Evolutionary conservation across 2,797 vertebrate species (phyloP).

Genomic region (Schizopygopsis malacanthus): DNA sequence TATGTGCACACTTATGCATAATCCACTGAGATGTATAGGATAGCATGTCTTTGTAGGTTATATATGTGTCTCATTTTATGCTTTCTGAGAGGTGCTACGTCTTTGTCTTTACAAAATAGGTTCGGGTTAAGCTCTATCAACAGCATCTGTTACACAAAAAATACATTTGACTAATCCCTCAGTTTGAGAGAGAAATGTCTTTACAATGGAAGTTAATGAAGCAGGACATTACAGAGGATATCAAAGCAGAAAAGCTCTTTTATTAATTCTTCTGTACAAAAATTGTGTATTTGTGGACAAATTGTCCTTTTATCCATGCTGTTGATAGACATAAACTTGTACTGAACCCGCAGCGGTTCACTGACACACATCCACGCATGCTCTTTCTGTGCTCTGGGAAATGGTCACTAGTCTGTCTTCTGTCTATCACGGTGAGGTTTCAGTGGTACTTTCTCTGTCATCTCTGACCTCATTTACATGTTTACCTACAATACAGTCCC

Average conservation of each 20-base stretch:
- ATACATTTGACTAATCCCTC: background rate
- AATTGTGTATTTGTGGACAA: background rate
- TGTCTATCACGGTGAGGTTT: slow-evolving; percentile 25
- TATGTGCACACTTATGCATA: slow-evolving; percentile 50
- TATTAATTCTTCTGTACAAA: background rate
- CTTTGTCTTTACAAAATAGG: background rate
- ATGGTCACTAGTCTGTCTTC: slow-evolving; percentile 14
- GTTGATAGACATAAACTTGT: slow-evolving; percentile 6
- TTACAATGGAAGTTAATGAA: background rate
- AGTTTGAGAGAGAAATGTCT: background rate
- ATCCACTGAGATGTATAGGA: slow-evolving; percentile 32
- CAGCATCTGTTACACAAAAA: background rate
- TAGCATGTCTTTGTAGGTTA: slow-evolving; percentile 67
- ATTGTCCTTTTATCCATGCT: background rate
- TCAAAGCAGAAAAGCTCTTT: background rate
- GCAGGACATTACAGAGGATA: slow-evolving; percentile 10
- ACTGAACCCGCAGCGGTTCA: background rate
- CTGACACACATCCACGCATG: slow-evolving; percentile 36
- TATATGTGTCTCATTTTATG: slow-evolving; percentile 45
- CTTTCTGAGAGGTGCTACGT: slow-evolving; percentile 35
- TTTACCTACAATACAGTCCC: background rate
- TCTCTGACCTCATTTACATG: slow-evolving; percentile 1
- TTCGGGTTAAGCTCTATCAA: slow-evolving; percentile 28
- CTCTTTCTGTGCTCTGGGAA: slow-evolving; percentile 15
- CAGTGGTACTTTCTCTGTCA: slow-evolving; percentile 5